These are phyloP conservation scores for Epinephelus moara DNA, from an alignment of 2,113 vertebrate species.

Conservation along the genomic window DNA sequence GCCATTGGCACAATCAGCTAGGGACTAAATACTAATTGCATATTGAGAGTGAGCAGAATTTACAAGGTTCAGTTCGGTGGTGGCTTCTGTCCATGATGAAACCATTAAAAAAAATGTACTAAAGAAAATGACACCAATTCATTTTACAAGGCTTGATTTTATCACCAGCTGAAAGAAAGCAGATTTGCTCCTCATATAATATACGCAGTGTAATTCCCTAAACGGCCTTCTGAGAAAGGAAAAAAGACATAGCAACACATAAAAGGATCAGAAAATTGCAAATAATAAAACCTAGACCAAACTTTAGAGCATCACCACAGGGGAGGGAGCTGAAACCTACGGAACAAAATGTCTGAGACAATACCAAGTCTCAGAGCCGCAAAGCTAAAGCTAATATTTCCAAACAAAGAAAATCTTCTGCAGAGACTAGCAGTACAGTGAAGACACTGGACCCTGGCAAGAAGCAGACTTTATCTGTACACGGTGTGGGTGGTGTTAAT, in stretches of 20 bases:
- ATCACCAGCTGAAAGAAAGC: background rate
- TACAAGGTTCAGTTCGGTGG: background rate
- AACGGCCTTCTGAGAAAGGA: background rate
- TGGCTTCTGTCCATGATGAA: background rate
- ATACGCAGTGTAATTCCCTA: background rate
- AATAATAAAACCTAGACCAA: background rate
- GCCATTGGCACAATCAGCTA: background rate
- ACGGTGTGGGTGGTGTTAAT: background rate
- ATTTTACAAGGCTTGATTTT: slow-evolving; percentile 1
- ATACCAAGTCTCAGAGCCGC: background rate
- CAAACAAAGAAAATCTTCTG: background rate
- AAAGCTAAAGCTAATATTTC: background rate
- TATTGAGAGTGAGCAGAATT: background rate
- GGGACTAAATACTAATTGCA: background rate
- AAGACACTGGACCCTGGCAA: background rate
- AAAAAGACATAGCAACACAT: background rate
- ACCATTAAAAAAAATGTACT: background rate
- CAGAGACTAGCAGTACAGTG: background rate
- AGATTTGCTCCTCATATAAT: background rate
- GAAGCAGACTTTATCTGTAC: background rate
- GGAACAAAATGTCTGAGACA: background rate
- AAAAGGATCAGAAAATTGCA: background rate
- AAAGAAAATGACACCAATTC: background rate
- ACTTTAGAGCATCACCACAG: background rate
- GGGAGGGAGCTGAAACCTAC: background rate